These are phyloP conservation scores for Bombus sibiricus DNA, from an alignment of 1,140 invertebrate species.

Conservation along the genomic window DNA sequence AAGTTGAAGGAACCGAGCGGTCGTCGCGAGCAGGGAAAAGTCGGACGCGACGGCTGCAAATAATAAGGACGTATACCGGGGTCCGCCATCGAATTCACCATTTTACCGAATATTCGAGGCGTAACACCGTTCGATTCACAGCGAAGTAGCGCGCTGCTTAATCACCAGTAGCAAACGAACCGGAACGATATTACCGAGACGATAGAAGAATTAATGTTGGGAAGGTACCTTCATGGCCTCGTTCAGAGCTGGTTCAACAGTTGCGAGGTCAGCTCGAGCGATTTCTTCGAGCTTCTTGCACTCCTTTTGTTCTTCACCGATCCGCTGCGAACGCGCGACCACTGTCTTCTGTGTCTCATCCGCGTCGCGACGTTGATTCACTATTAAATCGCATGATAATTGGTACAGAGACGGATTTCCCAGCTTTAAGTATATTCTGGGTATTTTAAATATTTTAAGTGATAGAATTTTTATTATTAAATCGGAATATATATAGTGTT, in stretches of 20 bases:
- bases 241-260: conserved; percentile 92
- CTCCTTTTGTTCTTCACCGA: conserved; percentile 90
- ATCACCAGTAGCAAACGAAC: conserved; percentile 13
- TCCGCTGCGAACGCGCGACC: conserved; percentile 86
- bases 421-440: neutral
- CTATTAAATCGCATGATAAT: conserved; percentile 55
- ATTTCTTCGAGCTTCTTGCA: conserved; percentile 91
- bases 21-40: neutral
- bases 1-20: conserved; percentile 10
- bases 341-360: conserved; percentile 88
- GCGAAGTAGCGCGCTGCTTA: conserved; percentile 1
- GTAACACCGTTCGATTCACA: neutral
- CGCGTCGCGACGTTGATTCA: conserved; percentile 89
- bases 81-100: neutral
- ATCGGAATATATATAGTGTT: too few relatives aligned
- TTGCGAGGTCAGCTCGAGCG: conserved; percentile 90
- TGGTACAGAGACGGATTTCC: neutral
- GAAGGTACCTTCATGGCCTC: conserved; percentile 88
- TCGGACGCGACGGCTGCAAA: neutral
- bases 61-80: neutral
- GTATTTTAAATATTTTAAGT: neutral
- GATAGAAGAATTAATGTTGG: conserved; percentile 5
- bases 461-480: neutral
- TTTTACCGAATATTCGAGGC: neutral
- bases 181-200: neutral